Base-by-base conservation (phyloP, 2,113 vertebrate species). In the Clarias gariepinus region DNA sequence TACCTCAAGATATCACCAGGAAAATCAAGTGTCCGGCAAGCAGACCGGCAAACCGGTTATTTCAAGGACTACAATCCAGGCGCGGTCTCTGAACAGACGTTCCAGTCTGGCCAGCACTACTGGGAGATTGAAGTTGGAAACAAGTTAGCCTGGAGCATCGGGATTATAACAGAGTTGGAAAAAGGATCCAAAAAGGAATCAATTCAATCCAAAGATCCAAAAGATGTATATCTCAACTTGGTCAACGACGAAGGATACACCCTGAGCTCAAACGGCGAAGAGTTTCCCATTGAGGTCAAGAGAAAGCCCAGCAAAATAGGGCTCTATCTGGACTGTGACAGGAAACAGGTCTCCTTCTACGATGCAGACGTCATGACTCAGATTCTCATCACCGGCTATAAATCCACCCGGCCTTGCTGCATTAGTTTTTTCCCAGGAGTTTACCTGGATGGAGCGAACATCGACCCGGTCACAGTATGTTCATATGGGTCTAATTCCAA, bases 61-160 rank as follows among this genome's bases (percentile, higher is more conserved):
- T 85, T 16, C 18, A 85, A 85, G 33, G 21, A 82, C 18, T 53
- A 69, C 41, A 83, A 33, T 41, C 79, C 69, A 23, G 41, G 60
- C 84, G 90, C 81, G 36, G 13, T 64, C 78, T 85, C 85, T 60
- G 33, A 18, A 1, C 73, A 53, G 53, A 8, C 63, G 57, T 93
- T 91, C 73, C 74, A 30, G 1, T 78, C 58, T 16, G 90, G 91
- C 33, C 87, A 89, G 74, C 86, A 91, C 86, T 93, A 92, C 85
- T 90, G 91, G 87, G 91, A 94, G 85, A 63, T 85, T 21, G 89
- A 92, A 4, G 88, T 92, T 16, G 91, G 91, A 11, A 61, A 21
- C 10, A 88, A 91, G 60, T 30, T 64, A 4, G 87, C 82, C 60
- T 92, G 92, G 92, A 88, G 86, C 33, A 9, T 92, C 0, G 90